A percentile compares a stretch with the other conserved stretches of the same genome.
Conservation (phyloP, 2,888 invertebrate genomes). For the Synergus gifuensis region DNA sequence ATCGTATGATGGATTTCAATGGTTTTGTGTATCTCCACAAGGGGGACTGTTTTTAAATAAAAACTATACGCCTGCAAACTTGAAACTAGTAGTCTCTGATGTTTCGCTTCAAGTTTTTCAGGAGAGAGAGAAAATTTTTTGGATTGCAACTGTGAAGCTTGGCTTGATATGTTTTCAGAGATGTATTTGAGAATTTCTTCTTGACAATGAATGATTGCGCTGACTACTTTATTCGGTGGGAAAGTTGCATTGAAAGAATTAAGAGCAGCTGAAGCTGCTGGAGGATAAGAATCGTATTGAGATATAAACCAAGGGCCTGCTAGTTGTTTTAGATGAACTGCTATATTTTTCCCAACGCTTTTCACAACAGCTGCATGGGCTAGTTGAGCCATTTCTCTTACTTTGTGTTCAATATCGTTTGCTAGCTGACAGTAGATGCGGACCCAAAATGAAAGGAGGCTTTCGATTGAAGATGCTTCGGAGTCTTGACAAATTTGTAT, state of each 20-base stretch:
- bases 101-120: slow-evolving; percentile 86
- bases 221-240: slow-evolving; percentile 86
- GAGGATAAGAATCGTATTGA: slow-evolving; percentile 91
- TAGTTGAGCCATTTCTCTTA: slow-evolving; percentile 87
- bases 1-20: slow-evolving; percentile 80
- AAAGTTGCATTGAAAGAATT: slow-evolving; percentile 87
- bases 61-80: slow-evolving; percentile 84
- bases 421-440: slow-evolving; percentile 87
- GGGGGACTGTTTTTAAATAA: slow-evolving; percentile 81
- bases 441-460: slow-evolving; percentile 90
- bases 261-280: slow-evolving; percentile 87
- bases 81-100: slow-evolving; percentile 83
- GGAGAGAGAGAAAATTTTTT: slow-evolving; percentile 80
- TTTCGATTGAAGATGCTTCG: slow-evolving; percentile 84
- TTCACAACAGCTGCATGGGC: slow-evolving; percentile 85
- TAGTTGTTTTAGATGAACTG: slow-evolving; percentile 88
- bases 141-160: slow-evolving; percentile 80
- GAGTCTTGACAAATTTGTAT: slow-evolving; percentile 83
- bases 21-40: slow-evolving; percentile 79
- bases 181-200: slow-evolving; percentile 87
- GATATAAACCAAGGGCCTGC: slow-evolving; percentile 92
- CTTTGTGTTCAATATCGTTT: slow-evolving; percentile 89
- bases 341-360: slow-evolving; percentile 87
- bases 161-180: slow-evolving; percentile 84
- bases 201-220: slow-evolving; percentile 90